Evolutionary conservation across 1,140 invertebrate species (phyloP), one percentile per base, ranked within the genome.

Genomic region (Drosophila tsacasi): DNA sequence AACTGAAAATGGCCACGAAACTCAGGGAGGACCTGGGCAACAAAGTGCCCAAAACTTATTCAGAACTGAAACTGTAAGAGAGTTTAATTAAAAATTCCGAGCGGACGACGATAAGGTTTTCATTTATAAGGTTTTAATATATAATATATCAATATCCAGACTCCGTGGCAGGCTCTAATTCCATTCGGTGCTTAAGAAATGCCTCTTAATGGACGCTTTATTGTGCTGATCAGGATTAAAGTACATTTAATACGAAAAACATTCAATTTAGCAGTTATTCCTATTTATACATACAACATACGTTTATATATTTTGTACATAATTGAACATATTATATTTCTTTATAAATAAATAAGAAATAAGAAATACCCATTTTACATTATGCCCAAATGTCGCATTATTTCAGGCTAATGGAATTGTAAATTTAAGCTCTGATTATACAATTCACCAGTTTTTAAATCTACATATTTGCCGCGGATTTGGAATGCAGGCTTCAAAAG

Each of bases 1-100:
- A 93, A 13, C 39, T 91, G 37, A 49, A 17, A 69, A 72, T 76
- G 61, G 72, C 60, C 93, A 93, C 76, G 25, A 72, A 61, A 68
- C 94, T 69, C 1, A 62, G 35, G 25, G 25, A 73, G 9, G 21
- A 54, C 6, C 9, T 78, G 42, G 39, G 40, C 1, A 5, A 65
- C 1, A 49, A 39, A 13, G 23, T 74, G 27, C 57, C 55, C 15
- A 55, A 67, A 54, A 63, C 57, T 4, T 80, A 79, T 44, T 23
- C 6, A 35, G 42, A 40, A 32, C n/a, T 76, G 23, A 61, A 67
- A 40, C 17, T 64, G 9, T 57, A 30, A 32, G 3, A 32, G 23
- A 42, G 25, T 32, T 21, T 6, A 30, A 40, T 5, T 19, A 5
- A 6, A 6, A 37, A 17, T 23, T 55, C 32, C 15, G 32, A 23